Conservation (phyloP, 2,113 vertebrate genomes). For the Saguinus midas region DNA sequence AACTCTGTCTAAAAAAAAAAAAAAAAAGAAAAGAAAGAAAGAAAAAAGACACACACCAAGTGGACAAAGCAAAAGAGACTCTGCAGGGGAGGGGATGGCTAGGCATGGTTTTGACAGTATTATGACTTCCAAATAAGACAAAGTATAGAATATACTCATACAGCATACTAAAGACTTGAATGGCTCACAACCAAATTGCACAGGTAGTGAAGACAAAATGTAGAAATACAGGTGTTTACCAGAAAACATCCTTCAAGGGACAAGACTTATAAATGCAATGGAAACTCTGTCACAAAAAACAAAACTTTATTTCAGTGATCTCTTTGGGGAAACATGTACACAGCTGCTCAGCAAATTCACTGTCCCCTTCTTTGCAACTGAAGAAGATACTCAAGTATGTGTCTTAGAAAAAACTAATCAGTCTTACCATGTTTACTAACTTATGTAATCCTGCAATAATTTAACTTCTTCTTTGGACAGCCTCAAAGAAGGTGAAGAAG, state of each 20-base stretch:
- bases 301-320: neutral
- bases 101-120: neutral
- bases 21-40: too few species aligned
- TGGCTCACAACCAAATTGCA: neutral
- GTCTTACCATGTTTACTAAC: fast-evolving
- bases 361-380: neutral
- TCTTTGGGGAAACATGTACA: neutral
- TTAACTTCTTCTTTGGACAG: neutral
- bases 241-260: neutral
- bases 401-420: neutral
- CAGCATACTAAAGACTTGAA: neutral
- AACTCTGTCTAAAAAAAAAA: too few species aligned
- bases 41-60: neutral
- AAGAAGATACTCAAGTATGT: neutral
- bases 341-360: neutral
- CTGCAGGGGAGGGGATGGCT: neutral
- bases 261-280: neutral
- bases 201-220: neutral
- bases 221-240: neutral
- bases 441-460: neutral
- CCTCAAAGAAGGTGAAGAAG: neutral
- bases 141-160: neutral
- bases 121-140: neutral
- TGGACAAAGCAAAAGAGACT: neutral
- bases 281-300: neutral